Evolutionary conservation across 2,888 invertebrate species (phyloP), one percentile per base, ranked within the genome.

Genomic region (Neoascia interrupta): DNA sequence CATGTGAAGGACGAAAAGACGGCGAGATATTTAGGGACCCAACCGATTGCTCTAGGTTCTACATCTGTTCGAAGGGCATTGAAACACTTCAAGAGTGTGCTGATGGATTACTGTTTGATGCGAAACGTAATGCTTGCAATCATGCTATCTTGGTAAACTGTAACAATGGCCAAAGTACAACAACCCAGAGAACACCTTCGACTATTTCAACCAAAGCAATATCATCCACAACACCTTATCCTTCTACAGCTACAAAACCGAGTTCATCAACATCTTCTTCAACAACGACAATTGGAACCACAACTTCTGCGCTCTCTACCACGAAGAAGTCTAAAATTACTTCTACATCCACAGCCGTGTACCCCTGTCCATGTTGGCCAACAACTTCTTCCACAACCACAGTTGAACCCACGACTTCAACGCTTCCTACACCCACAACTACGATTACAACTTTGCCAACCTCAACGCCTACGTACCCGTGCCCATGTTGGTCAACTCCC

Each of bases 1-100:
- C 11, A 5, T 56, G 56, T 3, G 18, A 4, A 1, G 56, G 41
- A 2, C 11, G n/a, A 1, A 3, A 5, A 1, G 11, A 56, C 0
- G 56, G 56, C 5, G 11, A 49, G 3, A 49, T 49, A 31, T 49
- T 18, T 10, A 6, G 18, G 0, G 45, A 60, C 36, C 45, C 34
- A 2, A 15, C 1, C 2, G 60, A 60, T 34, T 60, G 60, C 3
- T 3, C 16, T 1, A 60, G n/a, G 3, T 60, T 28, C 21, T 45
- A 8, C 13, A 13, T 60, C 15, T 60, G 60, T 10, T n/a, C 60
- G 0, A 11, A 11, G 0, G 60, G 60, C 15, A 8, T 11, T 1
- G 11, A 8, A 18, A 19, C 10, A 19, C 11, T 6, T 1, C 31
- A 18, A 3, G 6, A 10, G 1, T 53, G 53, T 13, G 10, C 53